Evolutionary conservation across 1,140 invertebrate species (phyloP).

Genomic region (Idris sp.): DNA sequence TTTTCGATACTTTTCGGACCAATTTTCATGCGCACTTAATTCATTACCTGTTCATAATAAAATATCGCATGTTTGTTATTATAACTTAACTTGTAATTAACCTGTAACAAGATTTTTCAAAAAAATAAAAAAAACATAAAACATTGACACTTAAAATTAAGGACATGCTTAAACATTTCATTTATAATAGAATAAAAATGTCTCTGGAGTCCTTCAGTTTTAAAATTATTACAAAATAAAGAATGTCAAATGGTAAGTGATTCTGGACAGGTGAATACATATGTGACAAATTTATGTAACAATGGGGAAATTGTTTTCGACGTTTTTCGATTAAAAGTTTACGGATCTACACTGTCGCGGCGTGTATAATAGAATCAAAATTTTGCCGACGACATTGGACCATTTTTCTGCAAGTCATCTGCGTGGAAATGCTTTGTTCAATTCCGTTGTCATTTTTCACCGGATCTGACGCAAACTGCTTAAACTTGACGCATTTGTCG

Average conservation of each 20-base stretch:
- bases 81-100: constrained; percentile 19
- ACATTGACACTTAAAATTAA: no score
- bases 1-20: constrained; percentile 43
- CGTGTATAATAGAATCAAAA: constrained; percentile 50
- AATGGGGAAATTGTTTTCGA: constrained; percentile 43
- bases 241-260: no score
- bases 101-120: not conserved
- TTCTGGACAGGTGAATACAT: no score
- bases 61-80: constrained; percentile 15
- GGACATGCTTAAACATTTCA: no score
- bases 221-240: no score
- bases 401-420: constrained; percentile 56
- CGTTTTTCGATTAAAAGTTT: constrained; percentile 58
- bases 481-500: constrained; percentile 53
- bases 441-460: constrained; percentile 42
- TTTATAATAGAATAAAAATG: no score
- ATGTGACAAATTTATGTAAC: no score
- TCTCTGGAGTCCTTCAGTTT: no score
- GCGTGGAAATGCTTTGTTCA: constrained; percentile 54
- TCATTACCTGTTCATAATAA: constrained; percentile 30
- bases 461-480: constrained; percentile 39
- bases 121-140: no score
- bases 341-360: constrained; percentile 24
- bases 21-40: constrained; percentile 30
- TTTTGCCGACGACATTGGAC: constrained; percentile 33